phyloP scores from a whole-genome alignment of 2,113 vertebrate species.

The Planiliza haematocheilus region DNA sequence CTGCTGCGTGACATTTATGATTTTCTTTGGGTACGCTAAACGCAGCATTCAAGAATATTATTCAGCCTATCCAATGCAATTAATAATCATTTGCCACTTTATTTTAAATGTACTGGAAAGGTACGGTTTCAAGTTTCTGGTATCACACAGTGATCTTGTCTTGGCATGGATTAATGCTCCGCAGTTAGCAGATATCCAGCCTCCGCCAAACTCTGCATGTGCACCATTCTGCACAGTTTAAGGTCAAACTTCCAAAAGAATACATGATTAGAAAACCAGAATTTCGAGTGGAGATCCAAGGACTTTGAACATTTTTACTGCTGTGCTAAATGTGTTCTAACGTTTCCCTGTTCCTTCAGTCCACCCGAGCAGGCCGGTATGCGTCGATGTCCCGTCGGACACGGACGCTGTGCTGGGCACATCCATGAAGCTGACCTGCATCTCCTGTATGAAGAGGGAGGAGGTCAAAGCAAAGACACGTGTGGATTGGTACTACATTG shows the following conservation, averaged over 20 bases:
- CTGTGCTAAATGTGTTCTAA: background rate
- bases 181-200: no score
- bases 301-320: background rate
- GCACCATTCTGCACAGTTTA: no score
- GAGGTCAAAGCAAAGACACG: conserved; percentile 88
- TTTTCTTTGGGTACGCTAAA: background rate
- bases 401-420: conserved; percentile 90
- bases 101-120: no score
- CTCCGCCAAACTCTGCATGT: no score
- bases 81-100: no score
- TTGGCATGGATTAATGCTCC: no score
- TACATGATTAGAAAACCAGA: background rate
- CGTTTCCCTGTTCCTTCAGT: conserved; percentile 76
- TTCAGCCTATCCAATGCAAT: no score
- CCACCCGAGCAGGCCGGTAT: conserved; percentile 86
- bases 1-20: background rate
- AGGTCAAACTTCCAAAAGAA: conserved; percentile 1
- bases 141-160: no score
- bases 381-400: conserved; percentile 91
- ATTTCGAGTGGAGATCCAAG: background rate
- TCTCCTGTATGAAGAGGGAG: conserved; percentile 95
- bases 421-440: conserved; percentile 92
- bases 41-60: no score
- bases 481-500: conserved; percentile 91
- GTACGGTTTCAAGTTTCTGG: no score